Evolutionary conservation across 1,140 invertebrate species (phyloP).

Genomic region (Atta texana): DNA sequence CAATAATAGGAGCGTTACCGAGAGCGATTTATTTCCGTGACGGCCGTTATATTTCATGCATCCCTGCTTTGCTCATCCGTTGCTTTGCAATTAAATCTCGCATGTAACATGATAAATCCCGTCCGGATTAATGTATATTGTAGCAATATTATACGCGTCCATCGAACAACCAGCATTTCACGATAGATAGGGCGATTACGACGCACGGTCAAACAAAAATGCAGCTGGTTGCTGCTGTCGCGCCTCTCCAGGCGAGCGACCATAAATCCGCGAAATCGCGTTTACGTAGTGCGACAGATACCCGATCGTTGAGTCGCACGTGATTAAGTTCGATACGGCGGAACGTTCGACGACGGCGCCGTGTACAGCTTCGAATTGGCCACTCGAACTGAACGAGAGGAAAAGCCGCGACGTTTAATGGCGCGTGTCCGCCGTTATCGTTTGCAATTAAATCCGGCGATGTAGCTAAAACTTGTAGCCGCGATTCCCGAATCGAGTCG

Average conservation of each 20-base stretch:
- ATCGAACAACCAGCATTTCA: constrained; percentile 51
- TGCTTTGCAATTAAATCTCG: constrained; percentile 57
- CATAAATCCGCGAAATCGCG: constrained; percentile 41
- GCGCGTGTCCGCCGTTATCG: constrained; percentile 24
- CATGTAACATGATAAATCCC: constrained; percentile 63
- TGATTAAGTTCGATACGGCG: constrained; percentile 27
- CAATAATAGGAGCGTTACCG: constrained; percentile 14
- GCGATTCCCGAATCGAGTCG: constrained; percentile 30
- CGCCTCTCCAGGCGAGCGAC: constrained; percentile 3
- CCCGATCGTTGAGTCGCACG: background rate
- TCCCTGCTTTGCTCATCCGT: constrained; percentile 56
- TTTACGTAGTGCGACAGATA: constrained; percentile 5
- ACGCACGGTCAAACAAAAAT: constrained; percentile 17
- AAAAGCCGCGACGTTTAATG: constrained; percentile 55
- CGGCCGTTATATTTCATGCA: constrained; percentile 44
- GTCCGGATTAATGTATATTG: constrained; percentile 68
- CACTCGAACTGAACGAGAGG: constrained; percentile 29
- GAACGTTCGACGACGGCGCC: constrained; percentile 32
- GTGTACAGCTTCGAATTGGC: background rate
- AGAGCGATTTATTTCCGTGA: constrained; percentile 11
- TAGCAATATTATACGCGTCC: constrained; percentile 70
- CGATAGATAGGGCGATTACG: constrained; percentile 53
- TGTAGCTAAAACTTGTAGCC: constrained; percentile 11
- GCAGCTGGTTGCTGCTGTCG: constrained; percentile 1
- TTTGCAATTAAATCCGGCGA: constrained; percentile 37